Conservation (phyloP, 92 coral and sea anemone species). For the Umimayanthus chanpuru region DNA sequence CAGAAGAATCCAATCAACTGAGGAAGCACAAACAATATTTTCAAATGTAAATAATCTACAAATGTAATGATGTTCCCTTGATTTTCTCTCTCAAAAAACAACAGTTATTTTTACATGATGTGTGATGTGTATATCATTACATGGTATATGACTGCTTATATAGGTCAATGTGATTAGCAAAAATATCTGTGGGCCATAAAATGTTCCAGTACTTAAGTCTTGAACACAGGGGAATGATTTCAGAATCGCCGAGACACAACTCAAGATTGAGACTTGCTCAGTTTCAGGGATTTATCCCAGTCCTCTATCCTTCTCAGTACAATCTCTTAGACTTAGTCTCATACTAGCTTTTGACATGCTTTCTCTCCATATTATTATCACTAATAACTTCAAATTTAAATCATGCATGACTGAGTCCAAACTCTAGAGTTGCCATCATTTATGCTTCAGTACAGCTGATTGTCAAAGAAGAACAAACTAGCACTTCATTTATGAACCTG, state of each 20-base stretch:
- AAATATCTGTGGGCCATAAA: neutral
- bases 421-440: neutral
- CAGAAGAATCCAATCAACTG: neutral
- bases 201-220: neutral
- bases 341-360: too few relatives aligned
- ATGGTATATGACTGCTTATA: neutral
- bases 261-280: neutral
- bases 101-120: neutral
- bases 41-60: neutral
- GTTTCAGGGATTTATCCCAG: neutral
- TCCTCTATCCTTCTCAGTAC: neutral
- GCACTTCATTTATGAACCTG: neutral
- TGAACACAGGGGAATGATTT: too few relatives aligned
- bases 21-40: too few relatives aligned
- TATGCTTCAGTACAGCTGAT: neutral
- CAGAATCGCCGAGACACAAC: neutral
- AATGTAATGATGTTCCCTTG: neutral
- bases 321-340: too few relatives aligned
- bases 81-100: neutral
- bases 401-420: neutral
- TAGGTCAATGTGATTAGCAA: too few relatives aligned
- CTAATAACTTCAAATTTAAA: too few relatives aligned
- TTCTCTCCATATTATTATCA: too few relatives aligned
- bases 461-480: neutral
- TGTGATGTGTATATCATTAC: neutral